Percentiles rank a stretch among this genome's conserved stretches.
These are phyloP conservation scores for Aphis gossypii DNA, from an alignment of 1,140 invertebrate species.

Conservation along the genomic window DNA sequence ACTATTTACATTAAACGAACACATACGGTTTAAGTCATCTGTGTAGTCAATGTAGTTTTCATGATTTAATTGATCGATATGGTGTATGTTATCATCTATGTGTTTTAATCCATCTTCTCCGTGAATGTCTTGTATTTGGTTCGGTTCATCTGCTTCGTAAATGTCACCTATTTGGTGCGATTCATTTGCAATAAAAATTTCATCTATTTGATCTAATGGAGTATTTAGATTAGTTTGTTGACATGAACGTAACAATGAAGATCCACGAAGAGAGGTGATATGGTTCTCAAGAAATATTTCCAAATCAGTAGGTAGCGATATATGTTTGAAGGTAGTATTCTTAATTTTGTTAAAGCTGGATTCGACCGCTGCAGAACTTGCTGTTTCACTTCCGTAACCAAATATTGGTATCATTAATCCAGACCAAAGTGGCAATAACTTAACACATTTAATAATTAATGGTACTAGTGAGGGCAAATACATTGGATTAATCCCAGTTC, in stretches of 20 bases:
- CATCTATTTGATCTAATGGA: background rate
- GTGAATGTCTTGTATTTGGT: too few relatives aligned
- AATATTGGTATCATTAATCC: constrained; percentile 1
- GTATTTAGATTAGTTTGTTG: background rate
- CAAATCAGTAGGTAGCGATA: background rate
- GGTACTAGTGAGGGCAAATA: too few relatives aligned
- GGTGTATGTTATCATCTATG: too few relatives aligned
- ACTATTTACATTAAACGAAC: background rate
- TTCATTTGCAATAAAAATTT: too few relatives aligned
- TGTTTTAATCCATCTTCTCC: too few relatives aligned
- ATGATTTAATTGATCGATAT: too few relatives aligned
- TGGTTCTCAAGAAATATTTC: background rate
- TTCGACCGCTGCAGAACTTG: background rate
- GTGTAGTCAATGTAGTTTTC: too few relatives aligned
- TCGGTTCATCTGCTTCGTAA: too few relatives aligned
- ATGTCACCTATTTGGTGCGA: too few relatives aligned
- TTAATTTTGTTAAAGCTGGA: background rate
- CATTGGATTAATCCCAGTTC: too few relatives aligned
- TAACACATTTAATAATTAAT: constrained; percentile 33
- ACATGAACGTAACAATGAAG: background rate
- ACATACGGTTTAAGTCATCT: background rate
- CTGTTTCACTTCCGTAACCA: background rate
- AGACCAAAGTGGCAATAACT: background rate
- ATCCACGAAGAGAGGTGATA: background rate
- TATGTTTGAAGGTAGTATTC: constrained; percentile 2